These are phyloP conservation scores for Genyomyrus donnyi DNA, from an alignment of 2,113 vertebrate species.

Conservation along the genomic window DNA sequence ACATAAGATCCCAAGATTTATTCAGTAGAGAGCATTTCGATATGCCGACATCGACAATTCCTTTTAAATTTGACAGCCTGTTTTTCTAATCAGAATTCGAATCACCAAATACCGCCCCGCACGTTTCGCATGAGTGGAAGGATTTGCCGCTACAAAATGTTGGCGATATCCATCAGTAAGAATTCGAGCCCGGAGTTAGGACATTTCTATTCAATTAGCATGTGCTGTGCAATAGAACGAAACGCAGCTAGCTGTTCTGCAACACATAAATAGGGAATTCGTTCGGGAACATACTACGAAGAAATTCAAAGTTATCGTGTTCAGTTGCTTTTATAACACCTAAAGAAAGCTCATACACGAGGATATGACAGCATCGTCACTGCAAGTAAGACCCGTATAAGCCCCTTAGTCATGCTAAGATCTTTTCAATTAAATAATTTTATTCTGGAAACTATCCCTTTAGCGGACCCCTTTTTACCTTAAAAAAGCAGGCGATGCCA, in stretches of 20 bases:
- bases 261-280: not conserved
- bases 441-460: not conserved
- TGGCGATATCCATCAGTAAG: not conserved
- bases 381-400: not conserved
- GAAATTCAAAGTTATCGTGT: not conserved
- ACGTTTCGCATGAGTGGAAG: not conserved
- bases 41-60: not conserved
- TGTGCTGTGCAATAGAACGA: not conserved
- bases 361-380: not conserved
- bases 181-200: not conserved
- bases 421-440: not conserved
- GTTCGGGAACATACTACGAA: not conserved
- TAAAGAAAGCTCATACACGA: not conserved
- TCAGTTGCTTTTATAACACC: not conserved
- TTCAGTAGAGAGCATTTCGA: not conserved
- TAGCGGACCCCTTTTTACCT: conserved; percentile 41
- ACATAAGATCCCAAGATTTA: not conserved
- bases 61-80: not conserved
- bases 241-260: not conserved
- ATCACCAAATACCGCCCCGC: not conserved
- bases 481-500: conserved; percentile 39
- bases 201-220: not conserved
- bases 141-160: not conserved
- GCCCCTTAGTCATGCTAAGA: not conserved
- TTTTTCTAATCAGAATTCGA: not conserved